Base-by-base conservation (phyloP, 2,888 invertebrate genomes). In the Imbricaverruca yamaguchii region DNA sequence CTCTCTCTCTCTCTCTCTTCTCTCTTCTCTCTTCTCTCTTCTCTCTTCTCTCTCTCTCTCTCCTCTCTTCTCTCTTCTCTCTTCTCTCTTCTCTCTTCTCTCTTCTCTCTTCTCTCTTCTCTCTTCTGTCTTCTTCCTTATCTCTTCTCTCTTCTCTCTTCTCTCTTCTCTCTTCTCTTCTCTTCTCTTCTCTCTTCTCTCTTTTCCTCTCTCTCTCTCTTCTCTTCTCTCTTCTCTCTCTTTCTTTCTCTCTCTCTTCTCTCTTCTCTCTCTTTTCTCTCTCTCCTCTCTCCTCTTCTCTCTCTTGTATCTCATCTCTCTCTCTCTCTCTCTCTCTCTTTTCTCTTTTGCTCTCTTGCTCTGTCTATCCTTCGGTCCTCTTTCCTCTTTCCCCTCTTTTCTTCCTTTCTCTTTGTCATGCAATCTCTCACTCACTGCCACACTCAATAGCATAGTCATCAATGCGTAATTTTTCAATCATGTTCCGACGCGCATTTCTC, bases 31-130 rank as follows among this genome's bases (percentile, higher is more conserved):
- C 8, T 6, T 21, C 63, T 63, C 63, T 21, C 63, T 11, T 39
- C 63, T 63, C 63, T 63, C 63, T 63, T 63, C 63, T 63, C 63
- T 63, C 63, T 63, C 63, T 63, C 63, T 63, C 63, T 63, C 63
- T 63, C 63, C 63, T 63, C 63, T 63, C 63, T 63, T 18, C 63
- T 63, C 63, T 63, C 63, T 63, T 15, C 63, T 63, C 63, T 63
- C 65, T 2, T 23, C 65, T 65, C n/a, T 65, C 65, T 65, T 23
- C 65, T 65, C 65, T 65, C 65, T 65, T n/a, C 23, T 23, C n/a
- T 23, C 65, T 65, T 23, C 61, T 63, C 61, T 63, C 1, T 63
- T 18, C 21, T 18, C 61, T 21, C 18, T 63, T 18, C 18, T 4
- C 61, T 18, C 18, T 1, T 18, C n/a, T n/a, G n/a, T n/a, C n/a